Percentiles rank a stretch among this genome's conserved stretches.
These are phyloP conservation scores for Drosophila birchii DNA, from an alignment of 2,888 invertebrate species.

Conservation along the genomic window DNA sequence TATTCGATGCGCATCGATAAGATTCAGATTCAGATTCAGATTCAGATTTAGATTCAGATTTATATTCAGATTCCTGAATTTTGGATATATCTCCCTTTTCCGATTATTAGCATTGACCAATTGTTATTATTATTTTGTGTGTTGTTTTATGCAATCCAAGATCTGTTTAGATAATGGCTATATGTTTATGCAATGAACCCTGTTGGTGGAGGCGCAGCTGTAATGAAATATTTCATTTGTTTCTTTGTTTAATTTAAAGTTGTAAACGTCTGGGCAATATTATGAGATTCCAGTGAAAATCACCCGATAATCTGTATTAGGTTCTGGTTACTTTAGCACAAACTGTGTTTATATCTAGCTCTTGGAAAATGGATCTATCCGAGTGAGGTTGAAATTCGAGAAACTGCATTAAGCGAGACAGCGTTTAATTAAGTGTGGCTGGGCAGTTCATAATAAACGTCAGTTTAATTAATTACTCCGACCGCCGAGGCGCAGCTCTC, in stretches of 20 bases:
- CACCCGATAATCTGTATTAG: neutral
- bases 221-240: slow-evolving; percentile 12
- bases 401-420: slow-evolving; percentile 20
- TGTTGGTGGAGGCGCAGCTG: neutral
- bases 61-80: slow-evolving; percentile 43
- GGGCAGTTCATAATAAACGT: slow-evolving; percentile 24
- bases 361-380: neutral
- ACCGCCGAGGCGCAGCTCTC: slow-evolving; percentile 10
- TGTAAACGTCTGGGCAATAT: neutral
- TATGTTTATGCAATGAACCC: slow-evolving; percentile 11
- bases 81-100: neutral
- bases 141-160: slow-evolving; percentile 19
- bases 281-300: neutral
- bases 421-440: slow-evolving; percentile 32
- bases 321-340: neutral
- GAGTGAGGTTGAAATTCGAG: neutral
- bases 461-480: slow-evolving; percentile 15
- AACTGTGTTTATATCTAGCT: neutral
- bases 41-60: too few relatives aligned
- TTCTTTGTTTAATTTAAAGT: slow-evolving; percentile 8
- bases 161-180: slow-evolving; percentile 23
- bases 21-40: slow-evolving; percentile 40
- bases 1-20: slow-evolving; percentile 25
- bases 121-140: neutral
- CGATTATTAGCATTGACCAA: slow-evolving; percentile 16